phyloP scores from a whole-genome alignment of 2,797 vertebrate genomes.

The Centropyge bicolor region DNA sequence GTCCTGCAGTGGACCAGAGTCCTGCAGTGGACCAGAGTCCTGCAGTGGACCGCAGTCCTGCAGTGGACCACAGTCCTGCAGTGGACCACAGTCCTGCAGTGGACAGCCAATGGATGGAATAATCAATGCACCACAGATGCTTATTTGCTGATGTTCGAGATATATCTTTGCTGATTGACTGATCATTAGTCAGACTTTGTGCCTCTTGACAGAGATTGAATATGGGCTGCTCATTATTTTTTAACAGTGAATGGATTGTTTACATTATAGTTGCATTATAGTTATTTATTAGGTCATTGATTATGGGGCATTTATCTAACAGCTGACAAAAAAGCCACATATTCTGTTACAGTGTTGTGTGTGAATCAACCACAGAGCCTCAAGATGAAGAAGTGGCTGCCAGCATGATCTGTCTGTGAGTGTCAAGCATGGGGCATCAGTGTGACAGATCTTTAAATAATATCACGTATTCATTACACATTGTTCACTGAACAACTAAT shows the following conservation, averaged over 20 bases:
- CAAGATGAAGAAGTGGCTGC: neutral
- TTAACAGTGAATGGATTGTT: neutral
- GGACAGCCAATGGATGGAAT: constrained; percentile 12
- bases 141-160: constrained; percentile 36
- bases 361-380: neutral
- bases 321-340: neutral
- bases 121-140: constrained; percentile 21
- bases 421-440: neutral
- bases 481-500: neutral
- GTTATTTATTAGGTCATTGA: neutral
- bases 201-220: constrained; percentile 20
- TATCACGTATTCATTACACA: neutral
- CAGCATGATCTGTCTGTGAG: neutral
- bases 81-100: no score
- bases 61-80: no score
- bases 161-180: constrained; percentile 16
- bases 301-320: neutral
- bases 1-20: no score
- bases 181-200: neutral
- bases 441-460: neutral
- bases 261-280: neutral
- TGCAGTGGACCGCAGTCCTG: no score
- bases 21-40: no score
- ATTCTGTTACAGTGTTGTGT: neutral
- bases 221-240: constrained; percentile 8